Evolutionary conservation across 2,888 invertebrate genomes (phyloP).

Genomic region (Sialis fuliginosa): DNA sequence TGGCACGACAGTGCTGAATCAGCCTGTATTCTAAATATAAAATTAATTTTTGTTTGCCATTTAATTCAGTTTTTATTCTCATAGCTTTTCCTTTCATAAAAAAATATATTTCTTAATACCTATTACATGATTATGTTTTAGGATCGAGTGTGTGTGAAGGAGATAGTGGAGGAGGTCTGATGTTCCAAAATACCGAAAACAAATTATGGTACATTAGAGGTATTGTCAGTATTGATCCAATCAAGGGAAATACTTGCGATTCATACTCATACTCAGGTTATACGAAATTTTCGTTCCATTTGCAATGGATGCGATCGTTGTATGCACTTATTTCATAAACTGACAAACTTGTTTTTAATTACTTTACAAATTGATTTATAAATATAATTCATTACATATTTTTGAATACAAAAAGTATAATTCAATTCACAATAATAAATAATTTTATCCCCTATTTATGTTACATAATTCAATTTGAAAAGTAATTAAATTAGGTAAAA

Average conservation of each 20-base stretch:
- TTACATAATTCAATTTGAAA: too few relatives aligned
- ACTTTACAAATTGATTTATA: neutral
- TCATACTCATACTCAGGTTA: neutral
- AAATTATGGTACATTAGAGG: neutral
- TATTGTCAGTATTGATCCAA: slow-evolving; percentile 1
- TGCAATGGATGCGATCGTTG: neutral
- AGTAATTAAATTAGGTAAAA: too few relatives aligned
- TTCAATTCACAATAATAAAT: too few relatives aligned
- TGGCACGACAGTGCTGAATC: too few relatives aligned
- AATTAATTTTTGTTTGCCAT: too few relatives aligned
- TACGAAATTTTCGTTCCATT: slow-evolving; percentile 1
- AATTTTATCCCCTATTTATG: too few relatives aligned
- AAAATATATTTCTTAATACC: too few relatives aligned
- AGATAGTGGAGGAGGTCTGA: neutral
- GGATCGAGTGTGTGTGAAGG: slow-evolving; percentile 1
- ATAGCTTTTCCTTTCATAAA: too few relatives aligned
- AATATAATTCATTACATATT: too few relatives aligned
- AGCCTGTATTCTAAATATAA: too few relatives aligned
- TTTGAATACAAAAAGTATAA: too few relatives aligned
- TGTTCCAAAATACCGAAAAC: neutral
- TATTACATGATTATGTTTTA: neutral
- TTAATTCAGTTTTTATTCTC: too few relatives aligned
- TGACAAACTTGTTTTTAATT: neutral
- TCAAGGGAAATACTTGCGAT: neutral
- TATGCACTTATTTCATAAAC: neutral